phyloP scores from a whole-genome alignment of 2,797 vertebrate species.

The Euthynnus affinis region DNA sequence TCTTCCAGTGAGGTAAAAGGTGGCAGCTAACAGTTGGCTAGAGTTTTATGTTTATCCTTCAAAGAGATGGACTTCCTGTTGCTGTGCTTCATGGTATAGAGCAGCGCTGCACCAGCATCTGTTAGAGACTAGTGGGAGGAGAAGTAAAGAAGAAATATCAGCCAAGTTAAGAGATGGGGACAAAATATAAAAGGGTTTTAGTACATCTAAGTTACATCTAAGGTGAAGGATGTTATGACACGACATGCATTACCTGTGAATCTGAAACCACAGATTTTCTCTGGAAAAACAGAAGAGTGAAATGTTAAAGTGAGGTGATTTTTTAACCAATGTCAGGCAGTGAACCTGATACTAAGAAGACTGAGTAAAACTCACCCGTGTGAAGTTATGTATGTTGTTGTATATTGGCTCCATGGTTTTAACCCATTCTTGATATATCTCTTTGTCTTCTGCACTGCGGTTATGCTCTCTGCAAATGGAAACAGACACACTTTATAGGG shows the following conservation, averaged over 20 bases:
- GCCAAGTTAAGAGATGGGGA: neutral
- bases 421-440: slow-evolving; percentile 75
- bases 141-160: slow-evolving; percentile 10
- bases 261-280: slow-evolving; percentile 66
- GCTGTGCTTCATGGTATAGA: slow-evolving; percentile 83
- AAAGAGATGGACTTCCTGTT: slow-evolving; percentile 76
- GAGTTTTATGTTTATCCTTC: slow-evolving; percentile 53
- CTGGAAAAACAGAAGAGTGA: slow-evolving; percentile 52
- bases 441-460: slow-evolving; percentile 66
- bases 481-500: slow-evolving; percentile 13
- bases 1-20: slow-evolving; percentile 38
- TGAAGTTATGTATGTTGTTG: slow-evolving; percentile 66
- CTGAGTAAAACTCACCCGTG: slow-evolving; percentile 65
- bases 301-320: neutral
- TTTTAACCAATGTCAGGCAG: neutral
- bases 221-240: too few species aligned
- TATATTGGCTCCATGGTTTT: slow-evolving; percentile 80
- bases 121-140: slow-evolving; percentile 74
- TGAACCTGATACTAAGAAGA: neutral
- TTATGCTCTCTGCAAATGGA: slow-evolving; percentile 73
- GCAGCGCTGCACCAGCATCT: slow-evolving; percentile 78
- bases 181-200: neutral
- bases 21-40: slow-evolving; percentile 30
- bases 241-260: slow-evolving; percentile 70
- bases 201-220: too few species aligned